Evolutionary conservation across 2,888 invertebrate genomes (phyloP).

Genomic region (Odontothrips loti): DNA sequence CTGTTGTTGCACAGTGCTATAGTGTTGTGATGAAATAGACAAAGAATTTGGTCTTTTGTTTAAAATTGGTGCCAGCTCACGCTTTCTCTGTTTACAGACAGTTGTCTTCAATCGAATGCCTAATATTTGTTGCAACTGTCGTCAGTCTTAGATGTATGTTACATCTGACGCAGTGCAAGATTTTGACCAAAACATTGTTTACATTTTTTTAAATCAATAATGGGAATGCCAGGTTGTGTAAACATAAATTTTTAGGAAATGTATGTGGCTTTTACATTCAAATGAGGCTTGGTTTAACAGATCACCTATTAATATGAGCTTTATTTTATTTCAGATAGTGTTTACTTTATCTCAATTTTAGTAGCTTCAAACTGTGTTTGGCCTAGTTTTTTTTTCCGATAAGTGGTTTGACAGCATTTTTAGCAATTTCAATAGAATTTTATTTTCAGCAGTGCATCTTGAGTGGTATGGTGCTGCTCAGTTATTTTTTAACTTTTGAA

Average conservation of each 20-base stretch:
- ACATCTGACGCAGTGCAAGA: not conserved
- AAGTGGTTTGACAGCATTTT: not conserved
- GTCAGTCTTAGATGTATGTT: not conserved
- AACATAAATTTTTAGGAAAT: no score
- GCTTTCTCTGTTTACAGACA: not conserved
- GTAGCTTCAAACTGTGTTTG: not conserved
- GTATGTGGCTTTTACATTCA: no score
- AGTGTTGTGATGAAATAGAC: slow-evolving; percentile 42
- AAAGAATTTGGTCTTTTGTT: not conserved
- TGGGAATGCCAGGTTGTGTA: no score
- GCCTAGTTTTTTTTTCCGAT: not conserved
- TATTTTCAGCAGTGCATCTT: not conserved
- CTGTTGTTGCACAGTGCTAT: slow-evolving; percentile 92
- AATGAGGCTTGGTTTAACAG: not conserved
- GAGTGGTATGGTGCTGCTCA: not conserved
- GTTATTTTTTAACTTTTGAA: not conserved
- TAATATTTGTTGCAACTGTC: not conserved
- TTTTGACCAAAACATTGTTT: not conserved
- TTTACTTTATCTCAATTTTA: not conserved
- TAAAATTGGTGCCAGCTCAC: not conserved
- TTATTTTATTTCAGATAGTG: not conserved
- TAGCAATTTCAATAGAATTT: not conserved
- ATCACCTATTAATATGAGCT: not conserved
- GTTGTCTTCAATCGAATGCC: no score
- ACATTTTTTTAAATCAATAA: not conserved